These are phyloP conservation scores for Drosophila funebris DNA, from an alignment of 1,140 invertebrate species.

Conservation along the genomic window DNA sequence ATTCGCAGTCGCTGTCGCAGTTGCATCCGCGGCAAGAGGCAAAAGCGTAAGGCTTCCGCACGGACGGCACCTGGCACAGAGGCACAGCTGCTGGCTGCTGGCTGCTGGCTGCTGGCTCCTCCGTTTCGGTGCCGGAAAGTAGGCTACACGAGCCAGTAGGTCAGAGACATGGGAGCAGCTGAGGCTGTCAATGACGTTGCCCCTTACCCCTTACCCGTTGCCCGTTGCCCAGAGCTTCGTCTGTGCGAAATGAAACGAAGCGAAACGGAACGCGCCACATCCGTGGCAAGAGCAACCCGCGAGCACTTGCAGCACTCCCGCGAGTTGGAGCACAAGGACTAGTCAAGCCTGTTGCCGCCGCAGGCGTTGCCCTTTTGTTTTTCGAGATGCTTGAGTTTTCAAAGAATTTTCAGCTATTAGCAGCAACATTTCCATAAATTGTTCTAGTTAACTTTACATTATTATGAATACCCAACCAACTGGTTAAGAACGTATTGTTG, in stretches of 20 bases:
- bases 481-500: too few relatives aligned
- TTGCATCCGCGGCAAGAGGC: neutral
- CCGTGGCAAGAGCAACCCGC: constrained; percentile 11
- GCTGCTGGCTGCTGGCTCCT: neutral
- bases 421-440: neutral
- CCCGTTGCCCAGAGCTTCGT: too few relatives aligned
- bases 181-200: constrained; percentile 55
- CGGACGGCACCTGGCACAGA: constrained; percentile 15
- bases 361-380: constrained; percentile 18
- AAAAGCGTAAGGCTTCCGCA: constrained; percentile 52
- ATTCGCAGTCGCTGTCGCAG: too few relatives aligned
- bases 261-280: constrained; percentile 6
- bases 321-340: constrained; percentile 6
- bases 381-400: constrained; percentile 23
- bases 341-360: constrained; percentile 21
- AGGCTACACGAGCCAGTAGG: constrained; percentile 72
- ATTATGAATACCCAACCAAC: too few relatives aligned
- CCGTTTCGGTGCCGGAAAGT: constrained; percentile 61
- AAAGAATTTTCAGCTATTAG: constrained; percentile 9
- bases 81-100: neutral
- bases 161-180: constrained; percentile 67
- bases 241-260: too few relatives aligned
- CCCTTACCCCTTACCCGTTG: too few relatives aligned
- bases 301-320: constrained; percentile 11
- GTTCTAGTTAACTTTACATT: neutral